Evolutionary conservation across 2,888 invertebrate genomes (phyloP).

Genomic region (Parnassius apollo): DNA sequence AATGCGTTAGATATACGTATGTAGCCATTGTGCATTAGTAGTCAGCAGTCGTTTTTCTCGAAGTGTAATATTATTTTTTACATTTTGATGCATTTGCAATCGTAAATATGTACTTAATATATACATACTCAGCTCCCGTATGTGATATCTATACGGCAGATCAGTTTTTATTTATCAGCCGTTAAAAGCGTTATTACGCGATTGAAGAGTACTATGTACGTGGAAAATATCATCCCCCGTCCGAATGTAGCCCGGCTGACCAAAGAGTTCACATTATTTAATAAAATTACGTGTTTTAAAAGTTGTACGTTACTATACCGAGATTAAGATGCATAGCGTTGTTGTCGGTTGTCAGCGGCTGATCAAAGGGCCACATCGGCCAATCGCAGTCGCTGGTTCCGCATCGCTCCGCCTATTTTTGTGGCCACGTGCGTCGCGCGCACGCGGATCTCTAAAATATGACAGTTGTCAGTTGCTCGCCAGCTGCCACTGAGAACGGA

Average conservation of each 20-base stretch:
- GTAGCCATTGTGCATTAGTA: too few relatives aligned
- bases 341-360: slow-evolving; percentile 76
- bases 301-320: slow-evolving; percentile 71
- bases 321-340: slow-evolving; percentile 78
- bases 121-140: not conserved
- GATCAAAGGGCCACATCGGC: slow-evolving; percentile 67
- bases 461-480: slow-evolving; percentile 61
- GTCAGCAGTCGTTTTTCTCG: too few relatives aligned
- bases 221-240: slow-evolving; percentile 52
- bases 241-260: slow-evolving; percentile 61
- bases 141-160: slow-evolving; percentile 2
- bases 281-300: slow-evolving; percentile 81
- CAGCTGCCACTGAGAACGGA: slow-evolving; percentile 40
- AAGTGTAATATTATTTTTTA: too few relatives aligned
- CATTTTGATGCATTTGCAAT: not conserved
- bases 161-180: slow-evolving; percentile 45
- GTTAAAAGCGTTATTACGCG: slow-evolving; percentile 55
- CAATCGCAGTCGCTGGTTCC: slow-evolving; percentile 52
- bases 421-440: slow-evolving; percentile 77
- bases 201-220: slow-evolving; percentile 54
- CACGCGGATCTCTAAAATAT: slow-evolving; percentile 51
- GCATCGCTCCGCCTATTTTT: slow-evolving; percentile 57
- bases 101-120: not conserved
- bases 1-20: too few relatives aligned
- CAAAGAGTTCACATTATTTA: slow-evolving; percentile 75